Conservation (phyloP, 1,140 invertebrate genomes). For the Lutraria rhynchaena region DNA sequence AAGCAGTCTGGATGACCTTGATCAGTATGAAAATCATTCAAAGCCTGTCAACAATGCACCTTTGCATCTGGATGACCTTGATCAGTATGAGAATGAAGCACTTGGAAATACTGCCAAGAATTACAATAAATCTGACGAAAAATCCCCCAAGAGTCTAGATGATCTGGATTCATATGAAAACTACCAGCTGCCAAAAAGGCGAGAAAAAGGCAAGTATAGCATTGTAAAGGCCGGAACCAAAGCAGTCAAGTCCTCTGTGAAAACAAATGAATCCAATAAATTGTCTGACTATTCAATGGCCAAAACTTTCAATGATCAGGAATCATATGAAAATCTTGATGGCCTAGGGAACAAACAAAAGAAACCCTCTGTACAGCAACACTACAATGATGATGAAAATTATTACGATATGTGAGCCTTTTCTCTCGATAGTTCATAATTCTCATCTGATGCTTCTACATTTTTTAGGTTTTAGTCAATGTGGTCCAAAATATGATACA, state of each 20-base stretch:
- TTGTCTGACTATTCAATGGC: not conserved
- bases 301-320: slow-evolving; percentile 5
- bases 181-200: slow-evolving; percentile 14
- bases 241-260: not conserved
- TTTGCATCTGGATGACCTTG: slow-evolving; percentile 1
- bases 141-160: no score
- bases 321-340: not conserved
- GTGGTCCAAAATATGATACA: no score
- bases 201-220: slow-evolving; percentile 4
- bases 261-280: not conserved
- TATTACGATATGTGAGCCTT: not conserved
- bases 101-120: not conserved
- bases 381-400: slow-evolving; percentile 27
- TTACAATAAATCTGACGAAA: no score
- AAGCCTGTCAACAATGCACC: no score
- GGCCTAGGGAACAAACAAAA: not conserved
- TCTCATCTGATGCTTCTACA: no score
- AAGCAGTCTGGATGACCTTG: not conserved
- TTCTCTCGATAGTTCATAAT: no score
- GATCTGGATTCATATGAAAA: slow-evolving; percentile 31
- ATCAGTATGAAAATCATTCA: no score
- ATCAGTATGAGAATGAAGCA: slow-evolving; percentile 8
- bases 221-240: not conserved
- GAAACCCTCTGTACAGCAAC: not conserved
- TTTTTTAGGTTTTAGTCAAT: no score